These are phyloP conservation scores for Melanotaenia nigrans DNA, from an alignment of 2,797 vertebrate species.

Conservation along the genomic window DNA sequence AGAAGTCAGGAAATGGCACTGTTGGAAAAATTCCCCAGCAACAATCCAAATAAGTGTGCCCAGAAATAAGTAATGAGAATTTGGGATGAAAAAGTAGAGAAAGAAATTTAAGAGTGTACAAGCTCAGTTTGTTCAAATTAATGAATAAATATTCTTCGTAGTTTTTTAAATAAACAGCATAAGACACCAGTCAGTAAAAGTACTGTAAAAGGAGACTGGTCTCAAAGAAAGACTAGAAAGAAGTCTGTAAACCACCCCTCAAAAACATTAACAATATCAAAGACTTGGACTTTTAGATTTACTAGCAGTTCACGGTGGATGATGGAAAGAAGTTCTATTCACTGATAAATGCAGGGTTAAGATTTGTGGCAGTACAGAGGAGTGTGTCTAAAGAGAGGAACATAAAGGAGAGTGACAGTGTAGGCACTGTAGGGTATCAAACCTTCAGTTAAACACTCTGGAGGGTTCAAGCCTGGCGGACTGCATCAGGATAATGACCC, in stretches of 20 bases:
- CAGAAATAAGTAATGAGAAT: neutral
- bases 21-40: constrained; percentile 1
- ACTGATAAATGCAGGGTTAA: neutral
- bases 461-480: neutral
- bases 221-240: neutral
- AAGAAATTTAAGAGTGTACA: neutral
- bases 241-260: neutral
- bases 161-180: neutral
- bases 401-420: neutral
- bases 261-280: neutral
- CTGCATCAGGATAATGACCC: neutral
- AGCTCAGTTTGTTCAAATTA: neutral
- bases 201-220: too few relatives aligned
- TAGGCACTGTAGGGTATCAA: neutral
- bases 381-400: neutral
- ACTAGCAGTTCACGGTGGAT: too few relatives aligned
- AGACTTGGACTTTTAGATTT: neutral
- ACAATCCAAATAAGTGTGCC: neutral
- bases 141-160: neutral
- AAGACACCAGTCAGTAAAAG: neutral
- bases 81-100: neutral
- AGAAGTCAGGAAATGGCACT: constrained; percentile 4
- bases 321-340: neutral
- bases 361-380: neutral
- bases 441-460: neutral